Evolutionary conservation across 1,140 invertebrate species (phyloP), one percentile per base, ranked within the genome.

Genomic region (Rhopalosiphum padi): DNA sequence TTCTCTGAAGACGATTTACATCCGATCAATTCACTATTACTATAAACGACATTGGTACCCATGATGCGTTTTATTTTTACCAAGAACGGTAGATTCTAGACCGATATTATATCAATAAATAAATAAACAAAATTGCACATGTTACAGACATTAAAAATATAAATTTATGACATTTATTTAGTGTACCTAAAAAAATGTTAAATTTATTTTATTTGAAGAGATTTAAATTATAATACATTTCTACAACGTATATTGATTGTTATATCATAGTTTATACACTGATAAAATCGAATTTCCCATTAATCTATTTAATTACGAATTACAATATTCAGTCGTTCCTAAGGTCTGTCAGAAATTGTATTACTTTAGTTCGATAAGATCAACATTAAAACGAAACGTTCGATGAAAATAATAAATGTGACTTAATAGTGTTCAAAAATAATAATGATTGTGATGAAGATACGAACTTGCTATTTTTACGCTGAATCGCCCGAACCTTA

Each of bases 11-110:
- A 89, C 48, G n/a, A 37, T 53, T 89, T 89, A 25, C 48, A 53
- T 89, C 7, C 48, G 48, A 89, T 89, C 87, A 53, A 53, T 53
- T 89, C 87, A 53, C 87, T 55, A 53, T 53, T 43, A 41, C 83
- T 30, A 46, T 85, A 85, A 85, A 43, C 25, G 83, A 43, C 25
- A 85, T 43, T 23, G 8, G 83, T 85, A 25, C 23, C 0, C 11
- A 6, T 85, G 22, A 85, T 23, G 37, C 41, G 23, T 43, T 41
- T 68, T 68, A 15, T 68, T 68, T 68, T 68, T 68, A 68, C 60
- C 60, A 15, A n/a, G 4, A 30, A 68, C 30, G 30, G 30, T 68
- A 68, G 11, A 68, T 30, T n/a, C 30, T 11, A 60, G 23, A 43
- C 9, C 25, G 25, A 43, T 43, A 41, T 60, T 68, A 11, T 15